These are phyloP conservation scores for Epiblema foenella DNA, from an alignment of 2,888 invertebrate species.

Conservation along the genomic window DNA sequence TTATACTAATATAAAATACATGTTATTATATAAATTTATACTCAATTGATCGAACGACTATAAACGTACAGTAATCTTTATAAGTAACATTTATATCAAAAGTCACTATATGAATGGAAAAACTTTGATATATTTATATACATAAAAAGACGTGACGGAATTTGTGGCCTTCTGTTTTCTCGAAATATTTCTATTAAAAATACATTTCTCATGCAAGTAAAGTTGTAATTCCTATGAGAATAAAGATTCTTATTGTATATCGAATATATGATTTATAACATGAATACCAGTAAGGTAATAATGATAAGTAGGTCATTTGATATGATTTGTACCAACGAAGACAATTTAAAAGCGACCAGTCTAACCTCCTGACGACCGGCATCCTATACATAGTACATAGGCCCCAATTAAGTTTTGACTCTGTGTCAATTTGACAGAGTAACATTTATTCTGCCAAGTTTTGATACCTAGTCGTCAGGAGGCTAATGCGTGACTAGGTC, in stretches of 20 bases:
- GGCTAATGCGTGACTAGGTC: too few species aligned
- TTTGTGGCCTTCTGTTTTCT: not conserved
- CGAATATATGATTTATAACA: slow-evolving; percentile 16
- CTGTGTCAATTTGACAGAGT: too few species aligned
- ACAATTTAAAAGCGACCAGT: not conserved
- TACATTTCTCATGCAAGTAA: not conserved
- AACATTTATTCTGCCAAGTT: too few species aligned
- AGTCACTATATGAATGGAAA: too few species aligned
- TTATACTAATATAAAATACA: not conserved
- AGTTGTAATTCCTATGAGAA: too few species aligned
- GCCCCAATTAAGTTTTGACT: too few species aligned
- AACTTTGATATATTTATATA: not conserved
- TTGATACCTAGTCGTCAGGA: too few species aligned
- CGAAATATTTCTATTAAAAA: not conserved
- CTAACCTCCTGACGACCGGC: too few species aligned
- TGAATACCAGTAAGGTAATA: not conserved
- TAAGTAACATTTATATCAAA: not conserved
- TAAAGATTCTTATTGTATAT: too few species aligned
- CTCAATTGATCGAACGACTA: not conserved
- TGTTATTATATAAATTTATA: not conserved
- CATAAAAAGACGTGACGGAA: not conserved
- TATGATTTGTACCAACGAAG: not conserved
- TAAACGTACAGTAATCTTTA: not conserved
- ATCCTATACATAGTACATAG: too few species aligned
- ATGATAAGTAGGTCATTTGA: slow-evolving; percentile 1